Evolutionary conservation across 2,888 invertebrate species (phyloP), one percentile per base, ranked within the genome.

Genomic region (Parthenolecanium corni): DNA sequence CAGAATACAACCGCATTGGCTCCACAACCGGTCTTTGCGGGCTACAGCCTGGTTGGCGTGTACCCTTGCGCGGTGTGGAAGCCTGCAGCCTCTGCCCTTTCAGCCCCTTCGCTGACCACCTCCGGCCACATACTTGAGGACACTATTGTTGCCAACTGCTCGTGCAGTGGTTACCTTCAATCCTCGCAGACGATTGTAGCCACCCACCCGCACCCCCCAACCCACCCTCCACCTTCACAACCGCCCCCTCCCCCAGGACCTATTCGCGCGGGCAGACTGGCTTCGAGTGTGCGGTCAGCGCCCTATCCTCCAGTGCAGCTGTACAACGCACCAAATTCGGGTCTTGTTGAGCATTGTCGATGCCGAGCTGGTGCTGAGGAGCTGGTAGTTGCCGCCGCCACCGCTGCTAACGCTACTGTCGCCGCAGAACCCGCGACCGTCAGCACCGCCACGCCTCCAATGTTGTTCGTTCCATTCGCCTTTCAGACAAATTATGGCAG

Each of bases 21-120:
- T 63, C 65, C 67, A 71, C 69, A 70, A 68, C 68, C 68, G 67
- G 67, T 69, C 68, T 71, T 73, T 70, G 70, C 76, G 75, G 76
- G 77, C 72, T 77, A 77, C 75, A 77, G 77, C 76, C 76, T 77
- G 70, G 75, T 77, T 69, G 77, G 77, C 74, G 76, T 77, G 73
- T 77, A 77, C 74, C 77, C 77, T 67, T 77, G 77, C 73, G 77
- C 77, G 71, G 76, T 77, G 72, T 76, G 76, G 74, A 76, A 76
- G 70, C 61, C 61, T 11, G 24, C 61, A 16, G 16, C 51, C n/a
- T 36, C 16, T 16, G 36, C 20, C 20, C 75, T 75, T 67, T 66
- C 66, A 53, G 65, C 64, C 42, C 52, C 65, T 47, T 23, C 57
- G 1, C 14, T 14, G 4, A 42, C 44, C 4, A 6, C 31, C 4